These are phyloP conservation scores for Micronisus gabar DNA, from an alignment of 2,113 vertebrate species.

Conservation along the genomic window DNA sequence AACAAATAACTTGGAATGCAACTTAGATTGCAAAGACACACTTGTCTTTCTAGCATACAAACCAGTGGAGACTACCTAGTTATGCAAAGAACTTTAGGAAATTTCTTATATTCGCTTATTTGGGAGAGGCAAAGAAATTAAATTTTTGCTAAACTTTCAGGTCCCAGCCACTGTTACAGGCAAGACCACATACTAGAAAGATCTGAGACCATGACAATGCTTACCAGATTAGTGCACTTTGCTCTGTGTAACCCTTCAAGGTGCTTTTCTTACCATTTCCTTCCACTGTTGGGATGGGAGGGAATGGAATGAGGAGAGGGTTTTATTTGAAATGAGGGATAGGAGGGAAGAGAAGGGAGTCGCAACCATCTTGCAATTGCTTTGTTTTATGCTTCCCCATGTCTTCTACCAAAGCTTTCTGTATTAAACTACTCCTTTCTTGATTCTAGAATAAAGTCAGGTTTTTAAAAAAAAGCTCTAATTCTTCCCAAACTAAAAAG, in stretches of 20 bases:
- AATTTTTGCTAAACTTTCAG: neutral
- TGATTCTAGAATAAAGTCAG: neutral
- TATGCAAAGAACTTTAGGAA: neutral
- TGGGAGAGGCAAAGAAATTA: neutral
- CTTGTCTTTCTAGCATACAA: neutral
- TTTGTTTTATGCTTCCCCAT: neutral
- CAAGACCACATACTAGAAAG: neutral
- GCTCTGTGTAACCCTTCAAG: neutral
- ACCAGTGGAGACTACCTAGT: neutral
- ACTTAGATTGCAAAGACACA: neutral
- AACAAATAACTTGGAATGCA: neutral
- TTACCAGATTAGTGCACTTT: neutral
- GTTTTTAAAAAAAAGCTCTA: neutral
- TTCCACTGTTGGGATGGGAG: neutral
- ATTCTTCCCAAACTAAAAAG: neutral
- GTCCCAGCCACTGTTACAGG: neutral
- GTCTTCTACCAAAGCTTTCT: neutral
- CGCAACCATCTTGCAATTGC: neutral
- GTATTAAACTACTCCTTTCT: neutral
- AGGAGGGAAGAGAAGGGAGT: neutral
- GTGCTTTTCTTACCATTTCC: neutral
- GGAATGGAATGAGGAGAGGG: neutral
- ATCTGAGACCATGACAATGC: neutral
- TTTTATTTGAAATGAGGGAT: neutral
- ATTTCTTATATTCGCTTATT: neutral